Percentiles rank a stretch among this genome's conserved stretches.
Evolutionary conservation across 2,888 invertebrate genomes (phyloP).

Genomic region (Syritta pipiens): DNA sequence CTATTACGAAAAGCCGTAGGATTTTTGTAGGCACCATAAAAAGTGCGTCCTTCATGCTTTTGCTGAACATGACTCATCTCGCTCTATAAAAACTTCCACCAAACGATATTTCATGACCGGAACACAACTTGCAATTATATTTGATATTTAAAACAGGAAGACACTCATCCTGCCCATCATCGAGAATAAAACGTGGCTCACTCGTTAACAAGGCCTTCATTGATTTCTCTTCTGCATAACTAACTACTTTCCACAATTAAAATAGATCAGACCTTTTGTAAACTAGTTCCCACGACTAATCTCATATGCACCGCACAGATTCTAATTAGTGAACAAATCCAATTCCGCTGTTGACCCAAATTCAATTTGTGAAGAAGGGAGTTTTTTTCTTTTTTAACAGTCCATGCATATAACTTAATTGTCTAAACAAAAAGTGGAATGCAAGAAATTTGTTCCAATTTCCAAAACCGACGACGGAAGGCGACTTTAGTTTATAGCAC

Average conservation of each 20-base stretch:
- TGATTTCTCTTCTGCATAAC: conserved; percentile 2
- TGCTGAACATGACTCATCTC: too few species aligned
- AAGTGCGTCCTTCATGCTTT: too few species aligned
- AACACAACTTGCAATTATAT: conserved; percentile 2
- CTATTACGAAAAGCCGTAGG: too few species aligned
- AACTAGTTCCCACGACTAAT: conserved; percentile 5
- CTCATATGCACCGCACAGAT: conserved; percentile 15
- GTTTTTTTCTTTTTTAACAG: too few species aligned
- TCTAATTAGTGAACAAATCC: conserved; percentile 5
- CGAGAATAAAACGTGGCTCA: conserved; percentile 5
- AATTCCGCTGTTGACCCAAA: conserved; percentile 13
- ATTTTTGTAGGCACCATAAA: too few species aligned
- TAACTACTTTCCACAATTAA: conserved; percentile 9
- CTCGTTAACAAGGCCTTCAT: background rate
- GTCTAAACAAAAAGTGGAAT: background rate
- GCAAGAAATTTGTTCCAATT: conserved; percentile 18
- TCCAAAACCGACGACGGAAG: background rate
- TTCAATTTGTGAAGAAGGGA: background rate
- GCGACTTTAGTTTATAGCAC: conserved; percentile 1
- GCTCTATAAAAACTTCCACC: too few species aligned
- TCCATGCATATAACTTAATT: conserved; percentile 23
- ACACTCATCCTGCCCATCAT: background rate
- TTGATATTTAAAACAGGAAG: conserved; percentile 3
- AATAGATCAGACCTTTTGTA: background rate
- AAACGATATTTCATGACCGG: background rate